Conservation (phyloP, 2,888 invertebrate species). For the Diarsia mendica region DNA sequence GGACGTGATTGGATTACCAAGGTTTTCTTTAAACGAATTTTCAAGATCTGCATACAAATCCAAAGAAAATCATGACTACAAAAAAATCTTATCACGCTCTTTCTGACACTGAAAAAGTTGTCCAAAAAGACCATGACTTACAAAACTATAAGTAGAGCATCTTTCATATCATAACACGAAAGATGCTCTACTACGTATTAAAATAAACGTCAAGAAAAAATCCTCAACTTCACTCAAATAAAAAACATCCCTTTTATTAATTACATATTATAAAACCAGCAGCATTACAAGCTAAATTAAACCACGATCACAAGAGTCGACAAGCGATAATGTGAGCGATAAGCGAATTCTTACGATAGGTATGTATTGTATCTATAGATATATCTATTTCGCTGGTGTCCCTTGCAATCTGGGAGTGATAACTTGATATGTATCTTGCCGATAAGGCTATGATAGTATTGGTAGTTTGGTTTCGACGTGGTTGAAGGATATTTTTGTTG, state of each 20-base stretch:
- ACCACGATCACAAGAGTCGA: conserved; percentile 56
- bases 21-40: background rate
- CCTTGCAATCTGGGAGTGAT: conserved; percentile 47
- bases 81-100: too few species aligned
- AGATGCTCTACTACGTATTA: background rate
- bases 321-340: conserved; percentile 59
- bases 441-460: conserved; percentile 36
- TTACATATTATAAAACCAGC: conserved; percentile 45
- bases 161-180: background rate
- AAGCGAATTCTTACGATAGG: conserved; percentile 56
- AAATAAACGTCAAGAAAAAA: background rate
- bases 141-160: too few species aligned
- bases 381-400: conserved; percentile 36
- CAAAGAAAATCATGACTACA: background rate
- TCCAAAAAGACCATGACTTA: background rate
- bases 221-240: background rate
- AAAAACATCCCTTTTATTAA: background rate
- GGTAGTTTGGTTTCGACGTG: background rate
- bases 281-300: conserved; percentile 62
- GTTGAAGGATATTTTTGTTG: background rate
- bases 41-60: background rate
- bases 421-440: conserved; percentile 44
- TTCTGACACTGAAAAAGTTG: too few species aligned
- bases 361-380: conserved; percentile 38
- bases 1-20: background rate